Base-by-base conservation (phyloP, 2,797 vertebrate genomes). In the Meriones psammophilus region DNA sequence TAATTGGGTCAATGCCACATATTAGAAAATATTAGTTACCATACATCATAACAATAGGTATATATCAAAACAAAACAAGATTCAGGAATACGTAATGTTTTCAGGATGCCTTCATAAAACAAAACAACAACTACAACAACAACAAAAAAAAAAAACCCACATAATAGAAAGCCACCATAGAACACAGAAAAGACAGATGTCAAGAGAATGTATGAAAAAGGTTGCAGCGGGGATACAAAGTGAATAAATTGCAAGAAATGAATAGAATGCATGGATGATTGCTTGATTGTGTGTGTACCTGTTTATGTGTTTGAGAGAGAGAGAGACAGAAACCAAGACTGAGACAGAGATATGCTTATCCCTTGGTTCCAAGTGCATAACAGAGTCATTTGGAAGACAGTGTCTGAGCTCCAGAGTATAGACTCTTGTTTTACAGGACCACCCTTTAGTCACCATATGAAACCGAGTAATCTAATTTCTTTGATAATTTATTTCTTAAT, bases 321-420 rank as follows among this genome's bases (percentile, higher is more conserved):
- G 42, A 42, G 5, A 42, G 42, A 42, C 42, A 42, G 42, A 42
- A 42, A 42, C 42, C 42, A 42, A 42, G 42, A 42, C 42, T 42
- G 5, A 42, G 42, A 42, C 42, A 28, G 2, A 18, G 42, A 42
- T 42, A 42, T 42, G 42, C 6, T 42, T 42, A 42, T 5, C 42
- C 42, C 42, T 42, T 42, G 42, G 2, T 13, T 1, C 5, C 12
- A n/a, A 26, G 1, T 66, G 0, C 10, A 26, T 1, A 91, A 13
- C 3, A 24, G 46, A 64, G 22, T 39, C 22, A 36, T 50, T 58
- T 69, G 8, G 26, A 68, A 36, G 12, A 30, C 13, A 18, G 0
- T 1, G 0, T 22, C 1, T 20, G 9, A 2, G 0, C 3, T 66
- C 5, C 39, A 22, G 0, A n/a, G 3, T 17, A 28, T 0, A 33